These are phyloP conservation scores for Eulemur macaco DNA, from an alignment of 2,113 vertebrate species.

Conservation along the genomic window DNA sequence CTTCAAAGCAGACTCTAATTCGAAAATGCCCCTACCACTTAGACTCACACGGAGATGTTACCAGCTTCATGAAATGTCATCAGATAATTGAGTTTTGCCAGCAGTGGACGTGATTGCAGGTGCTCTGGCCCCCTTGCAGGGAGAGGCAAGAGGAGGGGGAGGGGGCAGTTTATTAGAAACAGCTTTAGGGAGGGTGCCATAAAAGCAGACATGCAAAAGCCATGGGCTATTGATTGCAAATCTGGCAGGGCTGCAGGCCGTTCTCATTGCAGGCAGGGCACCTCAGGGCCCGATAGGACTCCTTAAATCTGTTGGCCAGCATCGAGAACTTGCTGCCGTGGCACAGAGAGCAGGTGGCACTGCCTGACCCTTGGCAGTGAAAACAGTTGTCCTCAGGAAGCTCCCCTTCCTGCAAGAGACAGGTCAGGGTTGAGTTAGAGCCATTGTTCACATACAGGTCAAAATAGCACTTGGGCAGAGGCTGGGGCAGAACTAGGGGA, in stretches of 20 bases:
- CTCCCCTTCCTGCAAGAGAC: constrained; percentile 74
- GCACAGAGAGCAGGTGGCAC: constrained; percentile 95
- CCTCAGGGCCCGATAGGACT: constrained; percentile 94
- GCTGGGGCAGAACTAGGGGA: neutral
- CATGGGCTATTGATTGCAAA: constrained; percentile 82
- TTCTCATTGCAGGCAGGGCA: constrained; percentile 95
- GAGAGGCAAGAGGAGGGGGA: neutral
- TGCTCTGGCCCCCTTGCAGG: neutral
- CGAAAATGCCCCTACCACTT: neutral
- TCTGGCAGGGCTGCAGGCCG: constrained; percentile 91
- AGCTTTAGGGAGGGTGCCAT: neutral
- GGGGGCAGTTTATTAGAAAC: constrained; percentile 20
- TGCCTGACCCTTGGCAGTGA: constrained; percentile 93
- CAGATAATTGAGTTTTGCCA: constrained; percentile 1
- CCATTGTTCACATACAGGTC: neutral
- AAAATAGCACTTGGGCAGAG: neutral
- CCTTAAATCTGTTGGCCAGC: constrained; percentile 96
- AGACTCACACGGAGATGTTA: neutral
- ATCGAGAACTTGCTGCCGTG: constrained; percentile 98
- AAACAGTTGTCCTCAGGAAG: constrained; percentile 82
- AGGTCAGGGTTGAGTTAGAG: neutral
- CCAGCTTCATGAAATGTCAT: constrained; percentile 50
- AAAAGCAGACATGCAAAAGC: neutral
- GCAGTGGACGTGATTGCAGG: neutral
- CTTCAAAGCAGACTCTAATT: neutral